A percentile compares a stretch with the other conserved stretches of the same genome.
Evolutionary conservation across 2,888 invertebrate species (phyloP).

Genomic region (Acleris emargana): DNA sequence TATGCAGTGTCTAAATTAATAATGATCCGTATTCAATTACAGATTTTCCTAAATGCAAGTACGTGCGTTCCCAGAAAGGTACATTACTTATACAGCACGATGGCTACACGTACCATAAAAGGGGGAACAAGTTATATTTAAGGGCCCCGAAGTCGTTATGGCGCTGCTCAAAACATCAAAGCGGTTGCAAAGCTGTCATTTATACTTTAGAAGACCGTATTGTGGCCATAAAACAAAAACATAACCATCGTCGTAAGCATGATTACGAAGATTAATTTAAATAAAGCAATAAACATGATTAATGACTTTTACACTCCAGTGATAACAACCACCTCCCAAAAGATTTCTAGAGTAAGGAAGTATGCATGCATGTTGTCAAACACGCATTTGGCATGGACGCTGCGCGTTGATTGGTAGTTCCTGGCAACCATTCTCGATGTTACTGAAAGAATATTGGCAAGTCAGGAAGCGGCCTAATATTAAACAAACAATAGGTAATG

Average conservation of each 20-base stretch:
- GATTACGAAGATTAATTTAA: background rate
- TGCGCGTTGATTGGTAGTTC: too few species aligned
- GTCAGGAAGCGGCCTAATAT: too few species aligned
- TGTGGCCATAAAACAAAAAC: background rate
- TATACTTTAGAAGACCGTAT: conserved; percentile 8
- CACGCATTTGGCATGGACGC: too few species aligned
- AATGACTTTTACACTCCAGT: too few species aligned
- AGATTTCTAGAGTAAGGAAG: too few species aligned
- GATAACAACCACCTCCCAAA: too few species aligned
- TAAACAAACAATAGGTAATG: too few species aligned
- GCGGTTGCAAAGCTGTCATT: conserved; percentile 10
- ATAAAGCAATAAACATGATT: background rate
- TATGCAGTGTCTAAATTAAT: too few species aligned
- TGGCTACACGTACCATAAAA: conserved; percentile 14
- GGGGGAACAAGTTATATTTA: background rate
- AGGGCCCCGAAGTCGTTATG: conserved; percentile 1
- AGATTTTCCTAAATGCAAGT: conserved; percentile 5
- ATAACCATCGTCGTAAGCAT: conserved; percentile 2
- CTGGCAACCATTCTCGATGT: too few species aligned
- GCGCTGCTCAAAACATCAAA: conserved; percentile 4
- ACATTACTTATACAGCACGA: background rate
- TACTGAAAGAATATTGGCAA: too few species aligned
- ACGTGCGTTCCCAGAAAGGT: background rate
- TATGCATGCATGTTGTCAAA: too few species aligned
- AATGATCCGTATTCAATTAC: background rate